Conservation (phyloP, 2,888 invertebrate genomes). For the Alcis repandata region DNA sequence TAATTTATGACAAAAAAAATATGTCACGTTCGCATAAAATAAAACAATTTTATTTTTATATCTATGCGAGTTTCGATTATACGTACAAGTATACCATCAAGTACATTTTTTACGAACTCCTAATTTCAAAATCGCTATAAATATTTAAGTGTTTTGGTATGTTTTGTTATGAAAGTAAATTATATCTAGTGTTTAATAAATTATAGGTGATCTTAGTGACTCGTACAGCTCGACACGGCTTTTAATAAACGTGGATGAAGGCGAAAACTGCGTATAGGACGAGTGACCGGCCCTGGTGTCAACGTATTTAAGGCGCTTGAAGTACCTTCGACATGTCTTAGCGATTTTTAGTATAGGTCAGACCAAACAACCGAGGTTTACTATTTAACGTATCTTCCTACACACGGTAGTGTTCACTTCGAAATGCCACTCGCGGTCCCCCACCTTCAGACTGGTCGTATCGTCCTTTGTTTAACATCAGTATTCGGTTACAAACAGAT, state of each 20-base stretch:
- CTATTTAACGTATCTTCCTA: no score
- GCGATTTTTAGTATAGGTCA: no score
- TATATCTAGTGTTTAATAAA: background rate
- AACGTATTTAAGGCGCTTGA: no score
- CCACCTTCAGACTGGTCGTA: no score
- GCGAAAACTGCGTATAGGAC: no score
- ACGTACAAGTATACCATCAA: background rate
- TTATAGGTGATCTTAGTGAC: background rate
- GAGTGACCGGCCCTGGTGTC: no score
- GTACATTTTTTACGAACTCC: background rate
- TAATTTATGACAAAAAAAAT: background rate
- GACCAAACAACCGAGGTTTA: no score
- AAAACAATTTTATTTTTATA: background rate
- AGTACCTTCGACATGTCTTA: no score
- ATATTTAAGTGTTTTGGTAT: constrained; percentile 2
- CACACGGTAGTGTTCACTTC: no score
- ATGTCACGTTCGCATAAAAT: background rate
- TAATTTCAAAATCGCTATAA: constrained; percentile 4
- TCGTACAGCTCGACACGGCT: background rate
- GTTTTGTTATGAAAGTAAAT: background rate
- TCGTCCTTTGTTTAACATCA: no score
- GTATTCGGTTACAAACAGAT: no score
- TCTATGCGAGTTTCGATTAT: background rate
- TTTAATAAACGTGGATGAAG: background rate
- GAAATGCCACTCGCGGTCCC: no score